Evolutionary conservation across 1,140 invertebrate genomes (phyloP).

Genomic region (Lethrus apterus): DNA sequence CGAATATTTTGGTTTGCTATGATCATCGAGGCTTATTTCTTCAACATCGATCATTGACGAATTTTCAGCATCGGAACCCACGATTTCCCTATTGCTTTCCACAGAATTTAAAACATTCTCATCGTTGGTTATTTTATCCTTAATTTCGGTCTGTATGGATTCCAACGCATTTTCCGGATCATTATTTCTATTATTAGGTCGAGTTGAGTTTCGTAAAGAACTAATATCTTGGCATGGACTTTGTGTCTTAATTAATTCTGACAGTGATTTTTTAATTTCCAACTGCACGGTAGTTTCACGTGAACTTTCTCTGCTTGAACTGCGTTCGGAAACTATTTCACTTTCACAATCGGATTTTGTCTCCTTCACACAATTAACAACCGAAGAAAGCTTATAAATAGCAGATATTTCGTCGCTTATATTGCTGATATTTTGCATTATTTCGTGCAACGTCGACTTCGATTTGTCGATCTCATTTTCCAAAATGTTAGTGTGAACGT

Average conservation of each 20-base stretch:
- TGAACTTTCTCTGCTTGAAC: constrained; percentile 7
- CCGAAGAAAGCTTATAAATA: constrained; percentile 19
- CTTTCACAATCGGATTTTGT: too few relatives aligned
- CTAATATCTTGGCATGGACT: constrained; percentile 12
- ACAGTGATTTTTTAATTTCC: constrained; percentile 9
- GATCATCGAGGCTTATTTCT: not conserved
- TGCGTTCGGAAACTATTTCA: not conserved
- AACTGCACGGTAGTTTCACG: constrained; percentile 6
- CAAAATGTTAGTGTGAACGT: constrained; percentile 5
- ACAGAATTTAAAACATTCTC: not conserved
- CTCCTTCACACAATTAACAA: too few relatives aligned
- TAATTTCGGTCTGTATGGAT: not conserved
- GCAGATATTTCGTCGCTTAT: constrained; percentile 23
- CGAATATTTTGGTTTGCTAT: not conserved
- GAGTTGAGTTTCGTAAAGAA: constrained; percentile 11
- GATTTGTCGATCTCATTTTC: constrained; percentile 15
- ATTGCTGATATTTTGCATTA: constrained; percentile 23
- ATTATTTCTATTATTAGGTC: too few relatives aligned
- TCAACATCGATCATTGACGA: not conserved
- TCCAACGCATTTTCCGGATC: too few relatives aligned
- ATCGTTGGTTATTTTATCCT: not conserved
- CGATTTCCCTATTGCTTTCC: too few relatives aligned
- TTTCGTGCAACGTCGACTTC: constrained; percentile 21
- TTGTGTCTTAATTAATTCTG: constrained; percentile 12
- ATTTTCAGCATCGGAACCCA: not conserved